phyloP scores from a whole-genome alignment of 2,888 invertebrate genomes.

The Caenorhabditis sp. region DNA sequence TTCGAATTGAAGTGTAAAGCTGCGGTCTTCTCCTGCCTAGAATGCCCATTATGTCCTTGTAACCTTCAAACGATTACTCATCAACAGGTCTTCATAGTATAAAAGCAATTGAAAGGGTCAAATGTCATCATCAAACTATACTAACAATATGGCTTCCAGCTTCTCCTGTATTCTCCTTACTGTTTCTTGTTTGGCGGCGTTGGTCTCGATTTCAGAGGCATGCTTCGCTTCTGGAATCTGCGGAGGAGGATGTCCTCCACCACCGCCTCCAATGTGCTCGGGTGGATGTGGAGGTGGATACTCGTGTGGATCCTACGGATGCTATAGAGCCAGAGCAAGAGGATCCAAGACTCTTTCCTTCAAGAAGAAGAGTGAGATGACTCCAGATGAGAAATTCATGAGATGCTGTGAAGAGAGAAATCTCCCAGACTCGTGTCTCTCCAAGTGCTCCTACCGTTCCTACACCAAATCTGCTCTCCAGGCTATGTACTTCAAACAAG shows the following conservation, averaged over 20 bases:
- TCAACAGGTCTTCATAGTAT: conserved; percentile 52
- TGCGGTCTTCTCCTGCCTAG: conserved; percentile 34
- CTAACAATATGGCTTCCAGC: conserved; percentile 35
- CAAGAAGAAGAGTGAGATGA: conserved; percentile 60
- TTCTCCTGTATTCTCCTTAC: conserved; percentile 18
- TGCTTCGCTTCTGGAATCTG: conserved; percentile 82
- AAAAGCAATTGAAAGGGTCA: conserved; percentile 37
- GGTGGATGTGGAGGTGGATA: conserved; percentile 74
- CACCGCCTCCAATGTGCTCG: conserved; percentile 74
- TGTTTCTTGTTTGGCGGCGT: conserved; percentile 30
- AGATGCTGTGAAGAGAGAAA: conserved; percentile 81
- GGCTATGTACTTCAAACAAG: conserved; percentile 82
- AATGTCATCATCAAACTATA: conserved; percentile 32
- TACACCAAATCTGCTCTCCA: conserved; percentile 80
- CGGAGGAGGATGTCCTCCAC: conserved; percentile 79
- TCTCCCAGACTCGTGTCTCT: conserved; percentile 80
- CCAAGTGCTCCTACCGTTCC: conserved; percentile 79
- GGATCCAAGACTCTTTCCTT: conserved; percentile 63
- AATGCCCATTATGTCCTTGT: conserved; percentile 52
- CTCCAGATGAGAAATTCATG: conserved; percentile 81
- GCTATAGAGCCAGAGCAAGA: conserved; percentile 75
- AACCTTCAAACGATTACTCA: conserved; percentile 58
- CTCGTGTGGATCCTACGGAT: conserved; percentile 80
- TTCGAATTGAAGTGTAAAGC: conserved; percentile 42
- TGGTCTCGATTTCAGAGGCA: conserved; percentile 68